These are phyloP conservation scores for Labrus mixtus DNA, from an alignment of 2,113 vertebrate species.

Conservation along the genomic window DNA sequence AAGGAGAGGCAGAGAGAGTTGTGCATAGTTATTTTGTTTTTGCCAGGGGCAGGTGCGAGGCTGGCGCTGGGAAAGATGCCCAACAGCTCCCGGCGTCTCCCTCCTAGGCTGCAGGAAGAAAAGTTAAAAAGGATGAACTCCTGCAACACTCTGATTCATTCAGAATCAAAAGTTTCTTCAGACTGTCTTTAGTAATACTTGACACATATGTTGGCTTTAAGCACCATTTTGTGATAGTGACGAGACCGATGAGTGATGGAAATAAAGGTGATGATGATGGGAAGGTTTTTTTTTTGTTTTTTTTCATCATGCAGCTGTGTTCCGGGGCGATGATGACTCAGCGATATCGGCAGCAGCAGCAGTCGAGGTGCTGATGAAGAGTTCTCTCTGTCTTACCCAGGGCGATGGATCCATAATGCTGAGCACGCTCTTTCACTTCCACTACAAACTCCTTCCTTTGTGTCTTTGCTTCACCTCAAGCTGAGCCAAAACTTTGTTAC, in stretches of 20 bases:
- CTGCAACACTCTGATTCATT: constrained; percentile 53
- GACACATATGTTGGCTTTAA: constrained; percentile 6
- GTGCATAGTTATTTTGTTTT: constrained; percentile 75
- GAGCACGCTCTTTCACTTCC: constrained; percentile 67
- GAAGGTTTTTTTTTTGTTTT: constrained; percentile 20
- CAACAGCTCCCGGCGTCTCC: constrained; percentile 64
- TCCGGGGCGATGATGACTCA: constrained; percentile 72
- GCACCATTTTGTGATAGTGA: constrained; percentile 16
- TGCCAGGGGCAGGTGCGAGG: constrained; percentile 76
- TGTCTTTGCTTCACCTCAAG: constrained; percentile 57
- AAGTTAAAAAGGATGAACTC: constrained; percentile 56
- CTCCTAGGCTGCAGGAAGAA: constrained; percentile 62
- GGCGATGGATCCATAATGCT: constrained; percentile 82
- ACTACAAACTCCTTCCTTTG: constrained; percentile 69
- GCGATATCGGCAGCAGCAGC: constrained; percentile 67
- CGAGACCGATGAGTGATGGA: constrained; percentile 39
- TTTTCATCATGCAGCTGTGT: constrained; percentile 56
- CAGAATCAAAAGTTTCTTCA: constrained; percentile 38
- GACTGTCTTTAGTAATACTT: not conserved
- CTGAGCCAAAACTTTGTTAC: constrained; percentile 48
- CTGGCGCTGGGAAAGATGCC: constrained; percentile 69
- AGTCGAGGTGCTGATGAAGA: constrained; percentile 78
- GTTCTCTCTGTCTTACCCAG: constrained; percentile 75
- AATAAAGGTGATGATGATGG: constrained; percentile 42
- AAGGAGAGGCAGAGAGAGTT: constrained; percentile 67